Evolutionary conservation across 2,113 vertebrate species (phyloP), one percentile per base, ranked within the genome.

Genomic region (Trochalopteron elliotii): DNA sequence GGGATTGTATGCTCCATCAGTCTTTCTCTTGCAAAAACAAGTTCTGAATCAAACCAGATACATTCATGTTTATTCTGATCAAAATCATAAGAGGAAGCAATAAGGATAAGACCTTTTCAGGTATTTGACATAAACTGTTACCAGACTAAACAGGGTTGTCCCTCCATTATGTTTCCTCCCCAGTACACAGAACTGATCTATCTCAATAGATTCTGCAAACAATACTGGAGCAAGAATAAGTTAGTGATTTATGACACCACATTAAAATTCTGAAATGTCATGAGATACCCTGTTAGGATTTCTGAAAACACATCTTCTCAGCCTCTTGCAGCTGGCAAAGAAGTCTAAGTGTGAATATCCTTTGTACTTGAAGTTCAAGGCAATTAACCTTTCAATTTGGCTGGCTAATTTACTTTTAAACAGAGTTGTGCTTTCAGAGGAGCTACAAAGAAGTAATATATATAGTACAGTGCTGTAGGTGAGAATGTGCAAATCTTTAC

Each of bases 321-420:
- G 93, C 78, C 68, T 90, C 85, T 71, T 92, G 45, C 79, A 94
- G 63, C 53, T 94, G 64, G 44, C 60, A 89, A 90, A 95, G 67
- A 96, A 95, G 75, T 95, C 93, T 71, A 78, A 94, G 64, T 7
- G 4, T 60, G 70, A 75, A 92, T 93, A 87, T 91, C 89, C 49
- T 92, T 94, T 92, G 65, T 91, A 89, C 85, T 44, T 59, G 25
- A 95, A 84, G 70, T 79, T 88, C 31, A 95, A 94, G 77, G 87
- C 96, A 96, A 96, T 94, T 69, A 93, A 60, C 76, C 59, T 93
- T 95, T 95, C 80, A 93, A 74, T 96, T 96, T 94, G 95, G 61
- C 65, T 89, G 94, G 50, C 57, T 92, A 96, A 96, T 96, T 96
- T 87, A 83, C 80, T 95, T 97, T 96, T 84, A 97, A 94, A 90